Evolutionary conservation across 2,113 vertebrate genomes (phyloP).

Genomic region (Sylvilagus bachmani): DNA sequence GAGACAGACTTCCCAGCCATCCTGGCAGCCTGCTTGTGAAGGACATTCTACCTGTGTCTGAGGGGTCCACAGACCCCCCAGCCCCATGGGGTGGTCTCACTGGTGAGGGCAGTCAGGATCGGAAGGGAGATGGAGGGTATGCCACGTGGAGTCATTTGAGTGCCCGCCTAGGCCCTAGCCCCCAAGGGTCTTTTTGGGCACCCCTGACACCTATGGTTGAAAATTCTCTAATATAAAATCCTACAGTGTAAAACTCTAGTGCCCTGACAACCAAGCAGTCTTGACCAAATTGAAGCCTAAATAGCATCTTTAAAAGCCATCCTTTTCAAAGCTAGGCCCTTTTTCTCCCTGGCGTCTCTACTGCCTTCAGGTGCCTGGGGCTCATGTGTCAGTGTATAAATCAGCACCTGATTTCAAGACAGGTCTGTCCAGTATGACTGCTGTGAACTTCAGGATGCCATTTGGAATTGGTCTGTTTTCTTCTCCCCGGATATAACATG

Average conservation of each 20-base stretch:
- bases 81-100: too few relatives aligned
- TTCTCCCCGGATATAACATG: neutral
- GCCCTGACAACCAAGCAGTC: neutral
- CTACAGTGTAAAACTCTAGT: constrained; percentile 4
- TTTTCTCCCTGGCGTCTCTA: neutral
- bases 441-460: neutral
- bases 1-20: too few relatives aligned
- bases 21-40: too few relatives aligned
- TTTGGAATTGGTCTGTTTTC: neutral
- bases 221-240: constrained; percentile 15
- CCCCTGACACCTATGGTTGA: neutral
- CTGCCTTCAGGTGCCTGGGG: neutral
- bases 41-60: too few relatives aligned
- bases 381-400: neutral
- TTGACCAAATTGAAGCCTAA: neutral
- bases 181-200: neutral
- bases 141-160: neutral
- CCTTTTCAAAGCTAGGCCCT: neutral
- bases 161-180: neutral
- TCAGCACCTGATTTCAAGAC: neutral
- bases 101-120: neutral
- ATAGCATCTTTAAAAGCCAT: neutral
- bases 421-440: neutral
- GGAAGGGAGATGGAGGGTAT: neutral
- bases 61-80: too few relatives aligned